Evolutionary conservation across 1,140 invertebrate genomes (phyloP), one percentile per base, ranked within the genome.

Genomic region (Neocloeon triangulifer): DNA sequence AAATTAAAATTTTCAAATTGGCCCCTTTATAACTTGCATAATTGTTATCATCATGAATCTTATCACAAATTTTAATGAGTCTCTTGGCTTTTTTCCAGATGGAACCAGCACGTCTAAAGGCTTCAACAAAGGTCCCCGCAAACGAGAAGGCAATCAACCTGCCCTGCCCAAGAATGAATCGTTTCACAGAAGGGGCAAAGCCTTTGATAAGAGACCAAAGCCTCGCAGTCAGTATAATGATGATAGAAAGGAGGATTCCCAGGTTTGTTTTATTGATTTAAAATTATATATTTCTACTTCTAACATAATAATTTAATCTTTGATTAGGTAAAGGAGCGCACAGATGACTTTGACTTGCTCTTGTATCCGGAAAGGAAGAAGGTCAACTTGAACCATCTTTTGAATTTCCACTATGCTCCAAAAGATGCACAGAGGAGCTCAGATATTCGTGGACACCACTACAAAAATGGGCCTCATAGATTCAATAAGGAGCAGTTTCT

Each of bases 401-500:
- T 91, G 40, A 89, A 91, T 59, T 73, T 88, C 59, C 66, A 73
- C 52, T 73, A 73, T 55, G 60, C 66, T 28, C 19, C 35, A 21
- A 39, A 34, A 21, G 41, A 34, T 9, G 41, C 45, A 41, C 45
- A 43, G 30, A 43, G 41, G 44, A 46, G 40, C 39, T 49, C n/a
- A n/a, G n/a, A n/a, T n/a, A n/a, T n/a, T n/a, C n/a, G n/a, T n/a
- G n/a, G n/a, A n/a, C n/a, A n/a, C n/a, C n/a, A 42, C 42, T 53
- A 39, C 44, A 49, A 53, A 49, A 52, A 45, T 56, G 52, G 43
- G 44, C 58, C 61, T 19, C 64, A 70, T 42, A 75, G 73, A 46
- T 88, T 84, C 52, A 86, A 79, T 53, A 86, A 88, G 51, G 81
- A 94, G 50, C 73, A 86, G 43, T 95, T 85, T 52, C 55, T 95